phyloP scores from a whole-genome alignment of 2,113 vertebrate genomes.

The Collichthys lucidus region DNA sequence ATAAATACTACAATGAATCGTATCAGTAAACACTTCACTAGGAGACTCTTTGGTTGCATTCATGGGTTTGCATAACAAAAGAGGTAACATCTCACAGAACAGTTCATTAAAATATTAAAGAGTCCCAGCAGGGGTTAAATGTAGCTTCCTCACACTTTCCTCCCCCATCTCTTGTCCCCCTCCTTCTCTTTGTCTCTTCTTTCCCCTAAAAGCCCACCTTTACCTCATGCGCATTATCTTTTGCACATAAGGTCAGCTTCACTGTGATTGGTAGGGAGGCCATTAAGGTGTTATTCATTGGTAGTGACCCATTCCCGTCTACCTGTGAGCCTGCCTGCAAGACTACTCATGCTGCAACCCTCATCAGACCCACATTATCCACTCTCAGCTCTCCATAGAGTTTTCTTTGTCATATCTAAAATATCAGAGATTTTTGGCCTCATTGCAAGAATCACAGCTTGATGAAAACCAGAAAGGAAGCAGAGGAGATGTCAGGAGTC shows the following conservation, averaged over 20 bases:
- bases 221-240: conserved; percentile 22
- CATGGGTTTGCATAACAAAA: conserved; percentile 44
- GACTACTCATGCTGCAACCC: conserved; percentile 33
- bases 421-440: background rate
- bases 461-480: conserved; percentile 72
- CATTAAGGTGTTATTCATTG: conserved; percentile 75
- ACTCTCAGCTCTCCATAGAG: background rate
- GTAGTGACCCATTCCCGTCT: conserved; percentile 28
- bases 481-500: conserved; percentile 55
- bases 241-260: conserved; percentile 10
- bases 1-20: conserved; percentile 1
- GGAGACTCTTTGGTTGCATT: background rate
- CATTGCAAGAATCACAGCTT: background rate
- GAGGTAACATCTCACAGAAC: background rate
- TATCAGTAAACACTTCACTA: background rate
- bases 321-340: conserved; percentile 33
- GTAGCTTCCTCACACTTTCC: conserved; percentile 35
- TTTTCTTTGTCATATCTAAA: background rate
- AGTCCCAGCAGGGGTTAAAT: conserved; percentile 34
- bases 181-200: background rate
- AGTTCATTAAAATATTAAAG: conserved; percentile 45
- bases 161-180: conserved; percentile 3
- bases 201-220: conserved; percentile 22
- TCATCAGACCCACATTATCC: background rate
- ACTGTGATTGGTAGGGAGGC: conserved; percentile 63